A percentile compares a stretch with the other conserved stretches of the same genome.
Evolutionary conservation across 1,140 invertebrate species (phyloP).

Genomic region (Neocloeon triangulifer): DNA sequence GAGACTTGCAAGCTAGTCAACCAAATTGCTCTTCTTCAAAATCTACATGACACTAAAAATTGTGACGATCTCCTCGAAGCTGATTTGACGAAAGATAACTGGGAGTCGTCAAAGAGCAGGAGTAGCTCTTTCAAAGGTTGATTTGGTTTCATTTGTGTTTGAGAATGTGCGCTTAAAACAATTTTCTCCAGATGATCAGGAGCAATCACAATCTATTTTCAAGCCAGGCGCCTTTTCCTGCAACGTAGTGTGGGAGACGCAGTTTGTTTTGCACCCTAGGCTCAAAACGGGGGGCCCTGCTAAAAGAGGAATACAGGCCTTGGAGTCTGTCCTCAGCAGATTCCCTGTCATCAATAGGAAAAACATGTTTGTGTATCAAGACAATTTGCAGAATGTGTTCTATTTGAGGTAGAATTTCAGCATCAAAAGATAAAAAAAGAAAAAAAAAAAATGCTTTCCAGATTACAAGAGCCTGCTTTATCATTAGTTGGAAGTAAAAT

Average conservation of each 20-base stretch:
- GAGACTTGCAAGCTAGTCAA: slow-evolving; percentile 42
- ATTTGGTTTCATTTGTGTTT: too few species aligned
- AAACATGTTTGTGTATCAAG: slow-evolving; percentile 64
- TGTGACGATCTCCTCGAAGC: slow-evolving; percentile 47
- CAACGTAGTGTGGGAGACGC: slow-evolving; percentile 44
- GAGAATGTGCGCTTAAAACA: slow-evolving; percentile 24
- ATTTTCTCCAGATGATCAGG: too few species aligned
- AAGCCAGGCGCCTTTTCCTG: slow-evolving; percentile 47
- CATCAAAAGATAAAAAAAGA: too few species aligned
- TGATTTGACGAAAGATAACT: slow-evolving; percentile 35
- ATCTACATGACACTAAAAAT: slow-evolving; percentile 41
- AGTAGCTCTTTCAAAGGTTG: too few species aligned
- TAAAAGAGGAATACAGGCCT: slow-evolving; percentile 33
- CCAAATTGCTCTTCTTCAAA: slow-evolving; percentile 43
- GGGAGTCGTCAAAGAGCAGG: too few species aligned
- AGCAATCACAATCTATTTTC: too few species aligned
- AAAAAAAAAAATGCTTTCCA: too few species aligned
- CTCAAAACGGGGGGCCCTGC: slow-evolving; percentile 40
- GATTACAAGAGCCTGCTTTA: too few species aligned
- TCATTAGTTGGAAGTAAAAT: neutral
- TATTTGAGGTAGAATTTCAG: slow-evolving; percentile 38
- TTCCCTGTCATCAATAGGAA: slow-evolving; percentile 50
- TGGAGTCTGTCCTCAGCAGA: slow-evolving; percentile 40
- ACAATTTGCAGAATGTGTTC: slow-evolving; percentile 41
- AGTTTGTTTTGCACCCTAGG: slow-evolving; percentile 46